These are phyloP conservation scores for Potamarius usumacintae DNA, from an alignment of 2,113 vertebrate genomes.

Conservation along the genomic window DNA sequence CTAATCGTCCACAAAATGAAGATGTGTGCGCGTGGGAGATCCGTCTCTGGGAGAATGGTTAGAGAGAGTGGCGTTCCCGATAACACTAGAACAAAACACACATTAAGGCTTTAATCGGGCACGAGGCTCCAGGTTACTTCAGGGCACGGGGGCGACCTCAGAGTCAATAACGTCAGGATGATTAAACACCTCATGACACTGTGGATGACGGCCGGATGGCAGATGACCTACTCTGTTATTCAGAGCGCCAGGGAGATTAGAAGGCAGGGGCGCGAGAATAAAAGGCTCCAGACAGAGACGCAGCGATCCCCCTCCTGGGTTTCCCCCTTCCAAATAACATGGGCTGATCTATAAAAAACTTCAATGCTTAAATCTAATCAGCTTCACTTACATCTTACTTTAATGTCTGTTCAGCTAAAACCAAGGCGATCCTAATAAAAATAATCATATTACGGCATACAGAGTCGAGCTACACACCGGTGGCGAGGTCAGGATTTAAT, in stretches of 20 bases:
- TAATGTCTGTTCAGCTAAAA: not conserved
- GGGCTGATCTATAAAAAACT: not conserved
- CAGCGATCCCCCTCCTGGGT: not conserved
- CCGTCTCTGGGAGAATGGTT: constrained; percentile 17
- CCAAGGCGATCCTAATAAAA: no score
- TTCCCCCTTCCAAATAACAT: not conserved
- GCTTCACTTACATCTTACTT: not conserved
- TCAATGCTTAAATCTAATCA: not conserved
- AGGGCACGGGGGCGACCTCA: constrained; percentile 2
- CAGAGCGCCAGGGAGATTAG: constrained; percentile 51
- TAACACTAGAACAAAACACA: not conserved
- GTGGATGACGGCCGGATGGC: constrained; percentile 56
- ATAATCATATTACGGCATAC: not conserved
- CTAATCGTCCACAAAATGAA: not conserved
- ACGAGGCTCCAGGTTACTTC: not conserved
- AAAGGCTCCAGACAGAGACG: constrained; percentile 30
- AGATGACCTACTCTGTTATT: constrained; percentile 73
- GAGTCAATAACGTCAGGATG: constrained; percentile 65
- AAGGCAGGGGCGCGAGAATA: not conserved
- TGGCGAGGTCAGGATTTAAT: not conserved
- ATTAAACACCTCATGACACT: constrained; percentile 58
- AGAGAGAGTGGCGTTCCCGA: not conserved
- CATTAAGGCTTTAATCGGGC: constrained; percentile 9
- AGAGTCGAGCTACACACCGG: not conserved
- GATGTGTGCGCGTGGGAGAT: not conserved